Evolutionary conservation across 2,888 invertebrate genomes (phyloP).

Genomic region (Periphyllus acericola): DNA sequence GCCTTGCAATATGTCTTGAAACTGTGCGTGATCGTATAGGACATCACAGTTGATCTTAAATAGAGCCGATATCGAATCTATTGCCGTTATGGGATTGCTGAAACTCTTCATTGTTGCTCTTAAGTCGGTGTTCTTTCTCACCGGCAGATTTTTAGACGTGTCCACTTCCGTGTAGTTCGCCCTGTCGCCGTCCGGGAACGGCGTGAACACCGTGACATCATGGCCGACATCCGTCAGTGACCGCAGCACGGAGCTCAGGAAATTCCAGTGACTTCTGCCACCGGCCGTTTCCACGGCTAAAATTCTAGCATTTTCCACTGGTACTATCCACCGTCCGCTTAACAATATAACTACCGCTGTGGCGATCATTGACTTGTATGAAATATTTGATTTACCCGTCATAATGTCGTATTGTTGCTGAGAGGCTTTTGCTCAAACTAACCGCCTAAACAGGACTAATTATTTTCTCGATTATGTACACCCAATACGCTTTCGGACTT

Average conservation of each 20-base stretch:
- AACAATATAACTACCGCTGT: too few relatives aligned
- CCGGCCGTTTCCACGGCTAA: too few relatives aligned
- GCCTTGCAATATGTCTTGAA: background rate
- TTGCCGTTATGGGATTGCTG: background rate
- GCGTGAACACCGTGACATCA: constrained; percentile 65
- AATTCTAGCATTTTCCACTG: background rate
- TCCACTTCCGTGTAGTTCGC: constrained; percentile 50
- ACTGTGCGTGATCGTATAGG: background rate
- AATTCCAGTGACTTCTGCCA: constrained; percentile 64
- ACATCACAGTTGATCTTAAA: background rate
- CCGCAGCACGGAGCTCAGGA: constrained; percentile 64
- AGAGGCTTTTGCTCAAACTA: too few relatives aligned
- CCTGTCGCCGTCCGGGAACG: constrained; percentile 55
- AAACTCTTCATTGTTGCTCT: background rate
- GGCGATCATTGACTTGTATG: too few relatives aligned
- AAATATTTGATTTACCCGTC: too few relatives aligned
- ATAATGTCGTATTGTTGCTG: too few relatives aligned
- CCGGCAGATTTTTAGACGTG: background rate
- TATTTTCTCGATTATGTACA: too few relatives aligned
- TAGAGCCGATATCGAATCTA: background rate
- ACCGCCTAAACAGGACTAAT: too few relatives aligned
- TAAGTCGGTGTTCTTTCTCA: background rate
- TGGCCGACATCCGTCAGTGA: constrained; percentile 65
- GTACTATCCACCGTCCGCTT: background rate
- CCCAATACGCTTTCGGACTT: too few relatives aligned